Evolutionary conservation across 2,888 invertebrate genomes (phyloP), one percentile per base, ranked within the genome.

Genomic region (Pharmacophagus antenor): DNA sequence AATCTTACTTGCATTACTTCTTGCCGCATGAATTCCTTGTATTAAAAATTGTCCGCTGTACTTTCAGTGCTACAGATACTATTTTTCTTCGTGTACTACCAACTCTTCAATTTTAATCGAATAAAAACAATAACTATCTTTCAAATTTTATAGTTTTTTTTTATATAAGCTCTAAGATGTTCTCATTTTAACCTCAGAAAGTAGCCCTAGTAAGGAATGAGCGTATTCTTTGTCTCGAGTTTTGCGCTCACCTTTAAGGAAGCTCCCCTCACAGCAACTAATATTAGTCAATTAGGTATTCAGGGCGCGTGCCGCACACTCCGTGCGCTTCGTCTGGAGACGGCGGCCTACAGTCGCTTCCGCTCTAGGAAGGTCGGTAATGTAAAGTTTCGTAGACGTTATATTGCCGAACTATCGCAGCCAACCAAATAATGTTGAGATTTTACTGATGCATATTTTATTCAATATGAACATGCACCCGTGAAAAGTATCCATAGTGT

Each of bases 241-340:
- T 85, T 80, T 76, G 76, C 76, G 79, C 79, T 82, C 84, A 87
- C 88, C 85, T 87, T 80, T 80, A 79, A 81, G 84, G 80, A 85
- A 86, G 83, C 82, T 85, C 79, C 82, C 83, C 81, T 76, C 76
- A 72, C 72, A 79, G 79, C 83, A 84, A 86, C 87, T 87, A 87
- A 88, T 88, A 88, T 88, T 86, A 88, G 83, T 83, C 84, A 86
- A 88, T 89, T 88, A 88, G 83, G 86, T 90, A 90, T 90, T 90
- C 89, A 88, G 85, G 79, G 70, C 86, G 85, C 86, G 86, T 77
- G 67, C 74, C 68, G 75, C 76, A 73, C 80, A 75, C 80, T 77
- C 80, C 81, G 77, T 80, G 79, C 75, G 70, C 74, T 73, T 76
- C 77, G 81, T 79, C 82, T 76, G 76, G 73, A 74, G 73, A 75